A percentile compares a stretch with the other conserved stretches of the same genome.
Evolutionary conservation across 2,888 invertebrate genomes (phyloP).

Genomic region (Pammene aurita): DNA sequence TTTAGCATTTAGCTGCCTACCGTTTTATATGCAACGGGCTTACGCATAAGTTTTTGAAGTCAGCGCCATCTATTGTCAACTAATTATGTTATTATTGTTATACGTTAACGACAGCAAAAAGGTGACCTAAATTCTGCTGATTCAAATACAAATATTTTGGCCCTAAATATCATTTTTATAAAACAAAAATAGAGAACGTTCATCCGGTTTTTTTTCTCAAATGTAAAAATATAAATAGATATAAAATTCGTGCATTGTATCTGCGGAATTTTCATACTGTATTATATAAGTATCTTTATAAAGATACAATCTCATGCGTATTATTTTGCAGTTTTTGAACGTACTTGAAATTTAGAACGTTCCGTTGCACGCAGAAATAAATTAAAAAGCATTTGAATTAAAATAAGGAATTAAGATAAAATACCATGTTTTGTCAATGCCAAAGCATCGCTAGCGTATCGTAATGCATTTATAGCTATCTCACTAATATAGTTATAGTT

Average conservation of each 20-base stretch:
- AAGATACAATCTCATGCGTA: neutral
- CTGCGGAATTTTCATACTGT: neutral
- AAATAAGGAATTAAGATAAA: constrained; percentile 45
- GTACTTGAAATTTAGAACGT: neutral
- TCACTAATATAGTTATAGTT: constrained; percentile 77
- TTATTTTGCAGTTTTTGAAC: neutral
- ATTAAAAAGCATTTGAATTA: constrained; percentile 30
- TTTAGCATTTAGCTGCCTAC: neutral
- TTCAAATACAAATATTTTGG: neutral
- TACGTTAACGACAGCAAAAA: too few relatives aligned
- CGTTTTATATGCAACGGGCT: neutral
- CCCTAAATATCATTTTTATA: neutral
- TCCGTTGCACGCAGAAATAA: constrained; percentile 30
- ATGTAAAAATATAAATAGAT: neutral
- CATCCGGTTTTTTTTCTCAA: neutral
- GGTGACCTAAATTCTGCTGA: neutral
- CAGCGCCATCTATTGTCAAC: constrained; percentile 16
- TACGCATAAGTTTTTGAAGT: neutral
- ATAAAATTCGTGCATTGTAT: neutral
- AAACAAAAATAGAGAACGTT: too few relatives aligned
- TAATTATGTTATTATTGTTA: too few relatives aligned
- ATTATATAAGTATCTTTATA: neutral
- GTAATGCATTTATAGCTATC: constrained; percentile 83
- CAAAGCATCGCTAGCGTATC: constrained; percentile 83
- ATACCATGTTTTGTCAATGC: constrained; percentile 83